Evolutionary conservation across 2,797 vertebrate genomes (phyloP).

Genomic region (Takifugu ocellatus): DNA sequence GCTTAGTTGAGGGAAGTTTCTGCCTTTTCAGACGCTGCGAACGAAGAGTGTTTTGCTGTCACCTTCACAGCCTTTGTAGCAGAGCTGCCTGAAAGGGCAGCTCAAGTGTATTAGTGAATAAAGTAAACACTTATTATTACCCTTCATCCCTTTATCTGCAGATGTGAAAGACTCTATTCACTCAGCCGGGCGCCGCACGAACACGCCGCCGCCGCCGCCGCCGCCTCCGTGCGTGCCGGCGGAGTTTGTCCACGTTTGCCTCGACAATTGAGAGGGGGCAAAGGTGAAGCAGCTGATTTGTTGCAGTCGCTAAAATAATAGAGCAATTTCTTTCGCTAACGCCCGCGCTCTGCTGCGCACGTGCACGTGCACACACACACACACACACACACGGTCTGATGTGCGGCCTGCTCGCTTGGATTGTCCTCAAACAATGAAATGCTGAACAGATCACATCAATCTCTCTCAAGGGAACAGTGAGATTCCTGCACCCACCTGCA

Average conservation of each 20-base stretch:
- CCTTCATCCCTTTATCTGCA: constrained; percentile 61
- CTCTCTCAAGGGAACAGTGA: constrained; percentile 75
- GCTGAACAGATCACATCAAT: constrained; percentile 76
- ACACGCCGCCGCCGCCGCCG: constrained; percentile 43
- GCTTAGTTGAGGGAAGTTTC: constrained; percentile 30
- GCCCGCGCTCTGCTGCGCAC: constrained; percentile 49
- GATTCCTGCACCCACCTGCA: constrained; percentile 40
- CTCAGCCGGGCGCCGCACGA: constrained; percentile 51
- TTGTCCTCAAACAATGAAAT: constrained; percentile 70
- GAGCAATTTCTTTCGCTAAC: constrained; percentile 75
- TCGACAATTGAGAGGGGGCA: constrained; percentile 63
- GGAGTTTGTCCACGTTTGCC: constrained; percentile 62
- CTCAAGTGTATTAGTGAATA: constrained; percentile 57
- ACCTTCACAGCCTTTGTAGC: constrained; percentile 24
- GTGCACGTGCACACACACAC: constrained; percentile 24
- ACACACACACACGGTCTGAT: constrained; percentile 31
- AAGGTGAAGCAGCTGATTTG: constrained; percentile 73
- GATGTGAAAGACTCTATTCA: constrained; percentile 62
- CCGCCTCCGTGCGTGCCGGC: constrained; percentile 33
- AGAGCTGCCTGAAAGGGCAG: constrained; percentile 53
- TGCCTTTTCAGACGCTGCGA: constrained; percentile 7
- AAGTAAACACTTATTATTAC: constrained; percentile 63
- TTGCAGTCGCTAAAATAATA: constrained; percentile 73
- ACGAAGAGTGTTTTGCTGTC: constrained; percentile 13
- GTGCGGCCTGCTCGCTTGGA: constrained; percentile 70